Conservation (phyloP, 1,140 invertebrate species). For the Euwallacea fornicatus region DNA sequence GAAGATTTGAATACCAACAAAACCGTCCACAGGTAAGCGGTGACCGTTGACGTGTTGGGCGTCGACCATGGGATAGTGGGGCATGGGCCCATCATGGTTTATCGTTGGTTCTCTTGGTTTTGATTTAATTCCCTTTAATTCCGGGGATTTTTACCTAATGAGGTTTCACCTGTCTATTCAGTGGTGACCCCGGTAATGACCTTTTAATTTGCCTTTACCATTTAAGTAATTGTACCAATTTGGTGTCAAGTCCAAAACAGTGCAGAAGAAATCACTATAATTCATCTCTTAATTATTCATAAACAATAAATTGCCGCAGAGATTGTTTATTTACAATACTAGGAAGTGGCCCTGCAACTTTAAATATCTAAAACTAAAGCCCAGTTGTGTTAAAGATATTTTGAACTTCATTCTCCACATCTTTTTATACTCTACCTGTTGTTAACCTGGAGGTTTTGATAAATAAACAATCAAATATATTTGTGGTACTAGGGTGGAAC, state of each 20-base stretch:
- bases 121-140: constrained; percentile 1
- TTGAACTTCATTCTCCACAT: too few species aligned
- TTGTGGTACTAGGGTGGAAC: too few species aligned
- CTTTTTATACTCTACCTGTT: too few species aligned
- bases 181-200: neutral
- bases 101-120: constrained; percentile 10
- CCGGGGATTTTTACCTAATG: neutral
- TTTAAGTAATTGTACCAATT: neutral
- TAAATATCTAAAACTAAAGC: too few species aligned
- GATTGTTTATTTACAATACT: too few species aligned
- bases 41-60: constrained; percentile 37
- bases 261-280: too few species aligned
- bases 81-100: constrained; percentile 27
- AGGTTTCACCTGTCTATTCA: neutral
- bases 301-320: too few species aligned
- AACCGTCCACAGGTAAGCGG: constrained; percentile 26
- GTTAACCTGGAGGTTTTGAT: too few species aligned
- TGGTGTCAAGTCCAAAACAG: neutral
- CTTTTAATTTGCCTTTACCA: neutral
- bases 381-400: too few species aligned
- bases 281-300: too few species aligned
- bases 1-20: constrained; percentile 25
- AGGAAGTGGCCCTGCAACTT: too few species aligned
- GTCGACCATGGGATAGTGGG: constrained; percentile 21
- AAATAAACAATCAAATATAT: too few species aligned